phyloP scores from a whole-genome alignment of 2,113 vertebrate species.

The Paedocypris sp. region DNA sequence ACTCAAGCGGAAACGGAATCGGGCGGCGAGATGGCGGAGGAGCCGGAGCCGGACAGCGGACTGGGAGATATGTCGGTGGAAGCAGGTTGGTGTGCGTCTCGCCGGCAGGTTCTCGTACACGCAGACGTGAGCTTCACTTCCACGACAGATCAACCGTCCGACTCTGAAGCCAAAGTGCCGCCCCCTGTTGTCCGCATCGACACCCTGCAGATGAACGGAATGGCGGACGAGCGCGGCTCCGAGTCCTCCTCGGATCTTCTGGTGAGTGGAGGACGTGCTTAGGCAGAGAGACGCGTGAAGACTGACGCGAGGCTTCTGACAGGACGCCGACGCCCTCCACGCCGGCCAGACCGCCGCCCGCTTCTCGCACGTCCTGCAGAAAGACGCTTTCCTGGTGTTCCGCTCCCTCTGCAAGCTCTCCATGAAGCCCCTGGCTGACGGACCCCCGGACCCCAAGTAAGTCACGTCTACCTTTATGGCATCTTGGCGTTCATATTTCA shows the following conservation, averaged over 20 bases:
- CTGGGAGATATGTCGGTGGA: slow-evolving; percentile 27
- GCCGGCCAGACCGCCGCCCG: slow-evolving; percentile 66
- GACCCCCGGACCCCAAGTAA: slow-evolving; percentile 96
- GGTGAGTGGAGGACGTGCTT: too few species aligned
- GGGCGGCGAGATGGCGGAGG: slow-evolving; percentile 29
- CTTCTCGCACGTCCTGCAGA: slow-evolving; percentile 90
- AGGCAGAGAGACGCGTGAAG: too few species aligned
- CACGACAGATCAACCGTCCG: slow-evolving; percentile 38
- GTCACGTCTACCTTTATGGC: too few species aligned
- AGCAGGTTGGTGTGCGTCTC: slow-evolving; percentile 24
- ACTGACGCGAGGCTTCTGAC: too few species aligned
- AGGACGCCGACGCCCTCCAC: slow-evolving; percentile 75
- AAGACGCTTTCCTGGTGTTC: slow-evolving; percentile 94
- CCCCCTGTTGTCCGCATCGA: slow-evolving; percentile 53
- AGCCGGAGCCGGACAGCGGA: slow-evolving; percentile 28
- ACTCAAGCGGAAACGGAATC: slow-evolving; percentile 15
- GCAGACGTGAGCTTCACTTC: background rate
- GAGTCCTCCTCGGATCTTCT: slow-evolving; percentile 85
- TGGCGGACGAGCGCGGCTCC: slow-evolving; percentile 82
- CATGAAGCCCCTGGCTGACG: slow-evolving; percentile 94
- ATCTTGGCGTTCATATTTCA: too few species aligned
- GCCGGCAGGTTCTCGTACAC: background rate
- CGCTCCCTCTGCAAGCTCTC: slow-evolving; percentile 94
- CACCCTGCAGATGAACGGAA: slow-evolving; percentile 77
- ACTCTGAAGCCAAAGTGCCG: slow-evolving; percentile 34